Base-by-base conservation (phyloP, 2,888 invertebrate genomes). In the Pammene fasciana region DNA sequence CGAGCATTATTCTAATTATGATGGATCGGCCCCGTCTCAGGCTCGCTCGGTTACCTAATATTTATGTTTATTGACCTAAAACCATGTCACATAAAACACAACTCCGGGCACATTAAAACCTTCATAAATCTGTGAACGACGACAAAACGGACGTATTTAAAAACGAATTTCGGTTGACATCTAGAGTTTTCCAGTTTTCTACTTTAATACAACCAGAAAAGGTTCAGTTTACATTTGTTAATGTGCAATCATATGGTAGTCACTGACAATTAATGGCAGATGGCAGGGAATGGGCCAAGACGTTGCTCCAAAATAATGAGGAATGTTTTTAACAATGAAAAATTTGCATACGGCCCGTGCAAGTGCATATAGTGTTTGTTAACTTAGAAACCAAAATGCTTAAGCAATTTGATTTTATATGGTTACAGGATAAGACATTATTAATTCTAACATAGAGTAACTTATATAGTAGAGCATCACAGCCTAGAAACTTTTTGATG, bases 281-380 rank as follows among this genome's bases (percentile, higher is more conserved):
- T 13, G 60, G 14, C 46, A 46, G 46, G 46, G 36, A 60, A 60
- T 45, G 46, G 46, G 46, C 46, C 60, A 60, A 60, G 46, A 46
- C 34, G 46, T 14, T 46, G 60, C 34, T 36, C 46, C 46, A 34
- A 48, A 46, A 26, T n/a, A 36, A 34, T 46, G 26, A 26, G 26
- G 1, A 26, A 26, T 26, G 26, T 26, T 26, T 3, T n/a, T n/a
- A n/a, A n/a, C n/a, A 4, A 26, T 26, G 26, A 26, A 1, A 26
- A 26, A 26, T 26, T 26, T 3, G 26, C 26, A 26, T 4, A 26
- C 4, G 4, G 26, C 4, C 26, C 26, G 26, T 1, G 26, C 26
- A 26, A 26, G 26, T n/a, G n/a, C n/a, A n/a, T n/a, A n/a, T n/a
- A n/a, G n/a, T n/a, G n/a, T n/a, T n/a, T n/a, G n/a, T n/a, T n/a